phyloP scores from a whole-genome alignment of 2,888 invertebrate genomes.

The Ernsta delagoae region DNA sequence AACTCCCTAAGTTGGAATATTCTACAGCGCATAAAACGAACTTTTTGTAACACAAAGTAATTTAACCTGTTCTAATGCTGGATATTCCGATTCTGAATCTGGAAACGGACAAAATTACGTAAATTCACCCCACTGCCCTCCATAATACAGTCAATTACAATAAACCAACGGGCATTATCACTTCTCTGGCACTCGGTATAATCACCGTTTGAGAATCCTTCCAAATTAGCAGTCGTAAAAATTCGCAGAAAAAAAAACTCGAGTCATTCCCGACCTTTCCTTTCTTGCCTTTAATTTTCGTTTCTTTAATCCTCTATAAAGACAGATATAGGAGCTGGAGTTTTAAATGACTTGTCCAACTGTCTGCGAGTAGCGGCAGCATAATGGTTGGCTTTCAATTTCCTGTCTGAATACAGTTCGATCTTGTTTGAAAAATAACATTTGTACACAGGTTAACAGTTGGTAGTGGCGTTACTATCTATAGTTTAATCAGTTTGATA shows the following conservation, averaged over 20 bases:
- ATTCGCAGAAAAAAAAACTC: slow-evolving; percentile 10
- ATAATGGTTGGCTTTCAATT: too few species aligned
- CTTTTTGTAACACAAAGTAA: too few species aligned
- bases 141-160: slow-evolving; percentile 15
- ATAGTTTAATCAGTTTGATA: too few species aligned
- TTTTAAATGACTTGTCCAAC: neutral
- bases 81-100: neutral
- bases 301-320: slow-evolving; percentile 32
- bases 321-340: slow-evolving; percentile 26
- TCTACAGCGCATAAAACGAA: too few species aligned
- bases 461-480: too few species aligned
- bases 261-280: slow-evolving; percentile 18
- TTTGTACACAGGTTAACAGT: too few species aligned
- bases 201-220: slow-evolving; percentile 12
- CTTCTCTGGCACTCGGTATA: slow-evolving; percentile 5
- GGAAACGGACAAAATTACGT: neutral
- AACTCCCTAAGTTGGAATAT: too few species aligned
- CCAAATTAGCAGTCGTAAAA: slow-evolving; percentile 31
- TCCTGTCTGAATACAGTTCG: too few species aligned
- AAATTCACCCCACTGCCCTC: neutral
- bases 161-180: slow-evolving; percentile 14
- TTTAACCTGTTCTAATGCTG: neutral
- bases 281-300: slow-evolving; percentile 27
- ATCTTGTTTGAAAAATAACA: too few species aligned
- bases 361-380: neutral